Base-by-base conservation (phyloP, 2,888 invertebrate species). In the Euclidia mi region DNA sequence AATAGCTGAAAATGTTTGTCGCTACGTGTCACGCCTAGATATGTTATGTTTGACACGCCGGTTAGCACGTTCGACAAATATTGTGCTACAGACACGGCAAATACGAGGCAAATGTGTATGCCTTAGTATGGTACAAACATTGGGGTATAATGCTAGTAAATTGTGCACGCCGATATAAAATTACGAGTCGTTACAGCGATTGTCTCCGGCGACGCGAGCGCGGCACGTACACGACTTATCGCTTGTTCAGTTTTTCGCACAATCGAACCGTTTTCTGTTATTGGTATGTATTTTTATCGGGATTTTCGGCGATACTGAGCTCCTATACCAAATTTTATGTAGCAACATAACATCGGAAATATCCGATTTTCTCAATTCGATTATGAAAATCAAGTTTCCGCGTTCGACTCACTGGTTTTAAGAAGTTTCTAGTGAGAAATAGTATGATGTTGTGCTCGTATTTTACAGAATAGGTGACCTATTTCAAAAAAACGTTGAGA, bases 11-110 rank as follows among this genome's bases (percentile, higher is more conserved):
- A 89, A 87, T 86, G 87, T 81, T 82, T 82, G 78, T 76, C 72
- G 79, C 82, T 84, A 89, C 92, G 92, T 94, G 94, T 89, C 85
- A 81, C 87, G 91, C 88, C 85, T 94, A 85, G 89, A 90, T 92
- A 92, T 91, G 89, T 87, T 81, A 81, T 86, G 85, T 89, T 91
- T 91, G 90, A 86, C 89, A 87, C 85, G 81, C 82, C 84, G 78
- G 83, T 88, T 84, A 92, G 88, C 94, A 94, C 94, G 94, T 94
- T 93, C 94, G 67, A 85, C 94, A 94, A 94, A 94, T 94, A 94
- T 94, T 94, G 91, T 90, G 78, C 79, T 88, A 88, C 87, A 87
- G 84, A 85, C 88, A 88, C 79, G 76, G 87, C 89, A 94, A 94
- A 94, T 93, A 94, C 90, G 79, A 84, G 81, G 79, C 76, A 83